Base-by-base conservation (phyloP, 2,797 vertebrate genomes). In the Esox lucius region DNA sequence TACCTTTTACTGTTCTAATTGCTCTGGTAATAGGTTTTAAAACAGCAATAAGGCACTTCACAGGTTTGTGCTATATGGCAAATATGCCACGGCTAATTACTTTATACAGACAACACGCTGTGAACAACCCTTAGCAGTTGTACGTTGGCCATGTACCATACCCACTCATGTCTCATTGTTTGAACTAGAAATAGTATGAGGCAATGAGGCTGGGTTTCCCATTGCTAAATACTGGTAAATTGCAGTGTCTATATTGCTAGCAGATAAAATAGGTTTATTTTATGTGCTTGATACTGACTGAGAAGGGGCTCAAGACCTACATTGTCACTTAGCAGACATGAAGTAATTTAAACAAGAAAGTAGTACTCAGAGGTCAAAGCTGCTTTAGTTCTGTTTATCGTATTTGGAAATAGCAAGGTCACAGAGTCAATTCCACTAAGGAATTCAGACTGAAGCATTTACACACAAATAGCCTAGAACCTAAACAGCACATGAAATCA, bases 391-490 rank as follows among this genome's bases (percentile, higher is more conserved):
- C 68, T 22, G 72, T 81, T 83, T 75, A 83, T 83, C 71, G 61
- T 19, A 83, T 84, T 83, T 72, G 61, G 16, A 56, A 83, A 74
- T 81, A 24, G 73, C 79, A 89, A 88, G 76, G 89, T 86, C 83
- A 84, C 75, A 83, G 68, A 75, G 73, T 78, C 72, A 85, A 74
- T 84, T 80, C 80, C 70, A 82, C 68, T 46, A 46, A 77, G 68
- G 65, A 74, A 72, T 31, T 35, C 81, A 80, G 81, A 53, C 6
- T 22, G 53, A 67, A 68, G 15, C 26, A 84, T 80, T 80, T 75
- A 78, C 81, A 87, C 73, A 84, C 39, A 82, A 83, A 86, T 72
- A 81, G 70, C 68, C 73, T 75, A 81, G 71, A 74, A 71, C 62
- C 75, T 17, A 64, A 85, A 48, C 33, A 76, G 64, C 22, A 72